Percentiles rank a stretch among this genome's conserved stretches.
phyloP scores from a whole-genome alignment of 2,797 vertebrate genomes.

The Phrynocephalus forsythii region DNA sequence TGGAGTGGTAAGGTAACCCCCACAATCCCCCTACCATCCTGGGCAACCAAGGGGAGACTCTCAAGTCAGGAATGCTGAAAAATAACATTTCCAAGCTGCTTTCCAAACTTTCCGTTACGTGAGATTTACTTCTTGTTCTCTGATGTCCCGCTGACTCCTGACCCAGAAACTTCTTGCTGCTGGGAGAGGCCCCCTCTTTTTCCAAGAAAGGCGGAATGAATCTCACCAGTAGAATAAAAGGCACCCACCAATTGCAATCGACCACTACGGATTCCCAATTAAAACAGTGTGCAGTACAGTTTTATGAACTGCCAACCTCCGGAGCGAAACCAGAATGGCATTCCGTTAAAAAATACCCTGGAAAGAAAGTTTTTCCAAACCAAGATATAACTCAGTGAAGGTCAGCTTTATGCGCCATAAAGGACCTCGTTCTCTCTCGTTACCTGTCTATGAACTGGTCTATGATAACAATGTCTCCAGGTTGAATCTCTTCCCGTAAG shows the following conservation, averaged over 20 bases:
- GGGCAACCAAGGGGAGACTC: too few relatives aligned
- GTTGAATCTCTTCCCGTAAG: conserved; percentile 92
- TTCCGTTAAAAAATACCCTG: background rate
- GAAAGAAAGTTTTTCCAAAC: background rate
- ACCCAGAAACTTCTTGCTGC: background rate
- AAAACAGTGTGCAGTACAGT: background rate
- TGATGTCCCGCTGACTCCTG: background rate
- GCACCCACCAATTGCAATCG: background rate
- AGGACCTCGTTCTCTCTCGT: conserved; percentile 32
- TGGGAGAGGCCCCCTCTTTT: background rate
- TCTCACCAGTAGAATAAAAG: background rate
- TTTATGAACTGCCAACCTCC: background rate
- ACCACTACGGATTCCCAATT: background rate
- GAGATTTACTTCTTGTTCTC: background rate
- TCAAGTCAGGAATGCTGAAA: too few relatives aligned
- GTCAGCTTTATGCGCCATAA: too few relatives aligned
- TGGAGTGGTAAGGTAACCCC: too few relatives aligned
- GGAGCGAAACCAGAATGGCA: background rate
- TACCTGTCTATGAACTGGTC: conserved; percentile 98
- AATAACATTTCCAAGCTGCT: background rate
- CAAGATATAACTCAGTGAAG: background rate
- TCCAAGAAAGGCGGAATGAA: background rate
- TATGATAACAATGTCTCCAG: conserved; percentile 93
- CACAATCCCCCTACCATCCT: too few relatives aligned
- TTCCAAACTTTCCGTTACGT: background rate